Evolutionary conservation across 2,797 vertebrate species (phyloP), one percentile per base, ranked within the genome.

Genomic region (Euthynnus affinis): DNA sequence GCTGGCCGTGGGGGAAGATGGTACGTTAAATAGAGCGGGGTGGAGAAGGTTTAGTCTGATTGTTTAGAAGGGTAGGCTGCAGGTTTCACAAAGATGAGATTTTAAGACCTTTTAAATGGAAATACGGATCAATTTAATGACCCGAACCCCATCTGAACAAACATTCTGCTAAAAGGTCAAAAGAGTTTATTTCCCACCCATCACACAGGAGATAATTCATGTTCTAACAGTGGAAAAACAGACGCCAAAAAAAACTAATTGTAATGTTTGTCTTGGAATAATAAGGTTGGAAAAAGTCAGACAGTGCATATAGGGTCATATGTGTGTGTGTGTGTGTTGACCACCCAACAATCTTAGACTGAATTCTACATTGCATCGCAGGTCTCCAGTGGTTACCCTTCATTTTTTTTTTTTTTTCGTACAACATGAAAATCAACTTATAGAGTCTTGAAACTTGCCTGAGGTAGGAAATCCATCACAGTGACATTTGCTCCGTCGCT

Each of bases 41-140:
- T 8, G 9, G 2, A 55, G 4, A 2, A 51, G 14, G 23, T 59
- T 42, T 22, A 61, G 4, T 67, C 14, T 29, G 46, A 62, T 20
- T 55, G 20, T 62, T 46, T 3, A 55, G 48, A 13, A 7, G 15
- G 9, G 27, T 5, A 27, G n/a, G n/a, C n/a, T 71, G 29, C 60
- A 44, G n/a, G 9, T 44, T 13, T 63, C 3, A 58, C 17, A 51
- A 53, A 9, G 2, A 25, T 63, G 25, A 34, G 5, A 22, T 17
- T 46, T 68, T n/a, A n/a, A 34, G 15, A 48, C 57, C 58, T 34
- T 69, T 62, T 18, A 61, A 69, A 53, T 6, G 15, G 37, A 52
- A 62, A 27, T 65, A 51, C 53, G 18, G 42, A 29, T 0, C 22
- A 12, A 59, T 40, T 51, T 10, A 40, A 29, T 32, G 10, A n/a